These are phyloP conservation scores for Phoronis australis DNA, from an alignment of 2,888 invertebrate genomes.

Conservation along the genomic window DNA sequence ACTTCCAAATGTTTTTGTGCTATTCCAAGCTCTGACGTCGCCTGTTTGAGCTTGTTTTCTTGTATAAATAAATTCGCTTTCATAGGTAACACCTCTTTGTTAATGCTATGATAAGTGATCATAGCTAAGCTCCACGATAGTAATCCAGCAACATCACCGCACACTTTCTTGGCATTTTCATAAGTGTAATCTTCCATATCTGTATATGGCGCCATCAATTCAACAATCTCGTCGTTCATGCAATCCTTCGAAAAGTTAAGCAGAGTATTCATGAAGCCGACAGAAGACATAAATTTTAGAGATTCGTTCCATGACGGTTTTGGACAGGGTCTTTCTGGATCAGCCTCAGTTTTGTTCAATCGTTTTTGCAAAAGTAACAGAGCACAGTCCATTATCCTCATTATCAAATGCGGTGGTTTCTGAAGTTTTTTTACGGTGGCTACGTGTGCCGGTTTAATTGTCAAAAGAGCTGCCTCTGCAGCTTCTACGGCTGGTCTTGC, in stretches of 20 bases:
- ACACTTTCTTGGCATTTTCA: slow-evolving; percentile 80
- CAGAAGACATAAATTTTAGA: slow-evolving; percentile 92
- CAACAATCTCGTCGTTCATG: slow-evolving; percentile 96
- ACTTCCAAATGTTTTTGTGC: slow-evolving; percentile 32
- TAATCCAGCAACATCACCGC: slow-evolving; percentile 50
- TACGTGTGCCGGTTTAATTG: slow-evolving; percentile 50
- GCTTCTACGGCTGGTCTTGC: slow-evolving; percentile 47
- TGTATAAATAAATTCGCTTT: slow-evolving; percentile 57
- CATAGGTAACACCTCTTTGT: slow-evolving; percentile 89
- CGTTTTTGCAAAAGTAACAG: slow-evolving; percentile 45
- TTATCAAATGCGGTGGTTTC: slow-evolving; percentile 51
- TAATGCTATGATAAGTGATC: slow-evolving; percentile 65
- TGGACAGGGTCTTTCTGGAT: slow-evolving; percentile 70
- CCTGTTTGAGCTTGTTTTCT: slow-evolving; percentile 49
- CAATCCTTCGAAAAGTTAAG: slow-evolving; percentile 62
- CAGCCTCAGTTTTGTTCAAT: slow-evolving; percentile 57
- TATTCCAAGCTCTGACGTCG: slow-evolving; percentile 22
- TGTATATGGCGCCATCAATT: slow-evolving; percentile 72
- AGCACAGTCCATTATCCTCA: slow-evolving; percentile 52
- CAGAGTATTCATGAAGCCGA: slow-evolving; percentile 64
- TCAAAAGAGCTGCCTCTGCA: slow-evolving; percentile 54
- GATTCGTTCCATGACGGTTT: slow-evolving; percentile 97
- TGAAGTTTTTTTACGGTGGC: slow-evolving; percentile 51
- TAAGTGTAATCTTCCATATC: slow-evolving; percentile 94
- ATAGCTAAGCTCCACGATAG: slow-evolving; percentile 49